These are phyloP conservation scores for Palythoa caribaeorum DNA, from an alignment of 92 coral and sea anemone species.

Conservation along the genomic window DNA sequence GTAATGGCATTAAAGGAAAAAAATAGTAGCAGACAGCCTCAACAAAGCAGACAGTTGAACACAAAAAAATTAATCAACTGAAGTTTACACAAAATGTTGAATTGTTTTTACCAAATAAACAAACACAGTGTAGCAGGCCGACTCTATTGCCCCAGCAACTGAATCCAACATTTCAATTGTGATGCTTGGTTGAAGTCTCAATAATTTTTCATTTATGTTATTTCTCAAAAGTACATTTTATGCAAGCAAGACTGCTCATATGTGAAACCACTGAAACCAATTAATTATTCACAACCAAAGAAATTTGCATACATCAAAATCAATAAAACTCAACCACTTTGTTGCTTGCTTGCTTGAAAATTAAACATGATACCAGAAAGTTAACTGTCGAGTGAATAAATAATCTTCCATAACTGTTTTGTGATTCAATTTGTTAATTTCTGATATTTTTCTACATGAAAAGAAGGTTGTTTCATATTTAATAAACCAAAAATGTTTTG, in stretches of 20 bases:
- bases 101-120: conserved; percentile 29
- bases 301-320: conserved; percentile 34
- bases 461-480: neutral
- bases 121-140: conserved; percentile 28
- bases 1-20: too few species aligned
- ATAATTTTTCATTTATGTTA: neutral
- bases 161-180: conserved; percentile 7
- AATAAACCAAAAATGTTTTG: neutral
- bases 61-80: neutral
- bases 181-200: neutral
- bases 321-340: conserved; percentile 23
- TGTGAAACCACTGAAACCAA: conserved; percentile 20
- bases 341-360: conserved; percentile 5
- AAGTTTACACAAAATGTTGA: neutral
- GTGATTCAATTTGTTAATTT: neutral
- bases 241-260: conserved; percentile 8
- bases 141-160: conserved; percentile 15
- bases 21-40: too few species aligned
- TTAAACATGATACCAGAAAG: neutral
- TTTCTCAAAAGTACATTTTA: neutral
- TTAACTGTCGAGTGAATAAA: neutral
- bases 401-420: neutral
- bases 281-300: conserved; percentile 32
- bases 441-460: neutral
- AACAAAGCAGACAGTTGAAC: too few species aligned